Conservation (phyloP, 2,113 vertebrate genomes). For the Nettapus auritus region DNA sequence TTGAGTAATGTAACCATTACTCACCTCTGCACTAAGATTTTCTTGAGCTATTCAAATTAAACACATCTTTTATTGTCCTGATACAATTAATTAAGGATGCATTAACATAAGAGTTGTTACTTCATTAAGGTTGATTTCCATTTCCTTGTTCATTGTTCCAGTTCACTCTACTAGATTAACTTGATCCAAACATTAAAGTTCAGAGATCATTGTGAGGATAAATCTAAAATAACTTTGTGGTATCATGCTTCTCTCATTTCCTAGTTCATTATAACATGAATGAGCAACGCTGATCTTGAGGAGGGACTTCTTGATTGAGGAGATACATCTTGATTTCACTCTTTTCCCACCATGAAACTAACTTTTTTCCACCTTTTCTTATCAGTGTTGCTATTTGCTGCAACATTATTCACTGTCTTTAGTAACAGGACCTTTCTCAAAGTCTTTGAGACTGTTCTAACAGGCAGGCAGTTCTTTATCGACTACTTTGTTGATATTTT, state of each 20-base stretch:
- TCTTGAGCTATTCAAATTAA: not conserved
- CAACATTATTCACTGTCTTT: not conserved
- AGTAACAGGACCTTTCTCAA: not conserved
- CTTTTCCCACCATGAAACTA: not conserved
- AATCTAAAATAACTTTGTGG: not conserved
- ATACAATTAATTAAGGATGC: constrained; percentile 1
- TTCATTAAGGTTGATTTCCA: constrained; percentile 4
- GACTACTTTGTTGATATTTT: not conserved
- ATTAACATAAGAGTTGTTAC: not conserved
- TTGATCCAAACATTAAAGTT: constrained; percentile 15
- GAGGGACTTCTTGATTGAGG: not conserved
- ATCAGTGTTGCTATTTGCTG: not conserved
- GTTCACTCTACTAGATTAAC: constrained; percentile 30
- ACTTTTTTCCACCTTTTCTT: not conserved
- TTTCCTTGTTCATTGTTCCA: constrained; percentile 21
- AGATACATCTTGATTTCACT: not conserved
- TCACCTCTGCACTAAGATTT: not conserved
- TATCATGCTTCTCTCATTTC: not conserved
- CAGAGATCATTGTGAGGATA: constrained; percentile 25
- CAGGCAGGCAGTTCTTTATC: not conserved
- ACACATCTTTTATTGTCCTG: not conserved
- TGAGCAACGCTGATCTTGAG: not conserved
- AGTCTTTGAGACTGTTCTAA: not conserved
- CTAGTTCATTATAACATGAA: constrained; percentile 32
- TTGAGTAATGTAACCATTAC: not conserved